Evolutionary conservation across 2,888 invertebrate genomes (phyloP).

Genomic region (Cecidostiba fungosa): DNA sequence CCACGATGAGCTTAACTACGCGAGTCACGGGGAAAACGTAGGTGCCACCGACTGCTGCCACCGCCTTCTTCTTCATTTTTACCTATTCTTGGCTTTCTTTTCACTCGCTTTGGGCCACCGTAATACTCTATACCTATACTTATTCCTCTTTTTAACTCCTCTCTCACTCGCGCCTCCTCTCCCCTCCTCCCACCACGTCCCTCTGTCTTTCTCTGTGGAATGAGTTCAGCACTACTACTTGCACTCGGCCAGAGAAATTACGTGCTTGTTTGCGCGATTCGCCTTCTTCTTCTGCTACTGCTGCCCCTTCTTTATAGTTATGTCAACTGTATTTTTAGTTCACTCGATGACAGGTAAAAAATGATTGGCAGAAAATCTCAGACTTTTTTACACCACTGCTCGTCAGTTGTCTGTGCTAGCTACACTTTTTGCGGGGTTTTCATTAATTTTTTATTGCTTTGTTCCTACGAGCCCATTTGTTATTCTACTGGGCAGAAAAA

Average conservation of each 20-base stretch:
- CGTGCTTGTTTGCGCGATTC: constrained; percentile 39
- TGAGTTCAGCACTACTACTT: constrained; percentile 50
- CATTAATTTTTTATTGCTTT: constrained; percentile 8
- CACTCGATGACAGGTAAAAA: constrained; percentile 29
- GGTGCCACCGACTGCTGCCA: constrained; percentile 21
- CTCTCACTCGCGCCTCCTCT: background rate
- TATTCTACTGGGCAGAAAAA: background rate
- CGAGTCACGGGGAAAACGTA: constrained; percentile 56
- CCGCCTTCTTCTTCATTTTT: background rate
- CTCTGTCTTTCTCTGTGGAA: constrained; percentile 20
- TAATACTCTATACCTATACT: background rate
- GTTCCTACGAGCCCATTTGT: background rate
- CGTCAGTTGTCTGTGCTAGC: background rate
- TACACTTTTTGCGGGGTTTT: background rate
- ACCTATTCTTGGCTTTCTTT: background rate
- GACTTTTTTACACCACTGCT: background rate
- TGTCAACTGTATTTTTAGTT: constrained; percentile 52
- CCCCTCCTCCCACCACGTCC: background rate
- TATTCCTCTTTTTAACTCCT: background rate
- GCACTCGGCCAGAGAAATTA: constrained; percentile 47
- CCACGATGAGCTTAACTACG: constrained; percentile 55
- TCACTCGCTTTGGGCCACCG: background rate
- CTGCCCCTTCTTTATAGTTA: background rate
- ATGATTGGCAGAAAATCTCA: constrained; percentile 28
- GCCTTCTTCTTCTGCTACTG: background rate